Base-by-base conservation (phyloP, 1,140 invertebrate species). In the Andricus grossulariae region DNA sequence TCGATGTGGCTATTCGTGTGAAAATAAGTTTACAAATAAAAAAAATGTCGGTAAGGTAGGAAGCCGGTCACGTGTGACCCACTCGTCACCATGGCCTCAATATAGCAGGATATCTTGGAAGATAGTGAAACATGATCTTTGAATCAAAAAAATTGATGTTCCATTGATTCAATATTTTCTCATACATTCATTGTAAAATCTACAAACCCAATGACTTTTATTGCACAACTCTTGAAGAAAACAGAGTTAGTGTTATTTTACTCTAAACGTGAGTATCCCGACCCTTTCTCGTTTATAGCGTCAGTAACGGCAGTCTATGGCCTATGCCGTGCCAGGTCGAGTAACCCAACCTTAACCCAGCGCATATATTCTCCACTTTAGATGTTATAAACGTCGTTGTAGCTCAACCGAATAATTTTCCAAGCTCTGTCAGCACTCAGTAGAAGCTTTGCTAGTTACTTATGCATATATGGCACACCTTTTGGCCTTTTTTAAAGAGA, bases 341-440 rank as follows among this genome's bases (percentile, higher is more conserved):
- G 32, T 66, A 66, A 66, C 60, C 21, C 60, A 66, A 45, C 60
- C 60, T 66, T 66, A 66, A 66, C 60, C 15, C 60, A 21, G 32
- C 25, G 32, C 32, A 45, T 45, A 11, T 45, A 15, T 66, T 45
- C 60, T 66, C 57, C 16, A 18, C 52, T 19, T 11, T 45, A 66
- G 32, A n/a, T 66, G 32, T 39, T 39, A 32, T 39, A 39, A 66
- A 16, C 13, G 8, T 32, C 21, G 16, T 32, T 15, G 12, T 11
- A 60, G 16, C 19, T 60, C 32, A 25, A 32, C 21, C 60, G 32
- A 32, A 66, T 39, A 39, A 66, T 39, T 66, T 66, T 39, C 4
- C 13, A 39, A 66, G 39, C 21, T 60, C 25, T 39, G 60, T 45
- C 60, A 66, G 60, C 25, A 60, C 25, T 55, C 7, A 18, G 21